Conservation (phyloP, 2,113 vertebrate species). For the Perca fluviatilis region DNA sequence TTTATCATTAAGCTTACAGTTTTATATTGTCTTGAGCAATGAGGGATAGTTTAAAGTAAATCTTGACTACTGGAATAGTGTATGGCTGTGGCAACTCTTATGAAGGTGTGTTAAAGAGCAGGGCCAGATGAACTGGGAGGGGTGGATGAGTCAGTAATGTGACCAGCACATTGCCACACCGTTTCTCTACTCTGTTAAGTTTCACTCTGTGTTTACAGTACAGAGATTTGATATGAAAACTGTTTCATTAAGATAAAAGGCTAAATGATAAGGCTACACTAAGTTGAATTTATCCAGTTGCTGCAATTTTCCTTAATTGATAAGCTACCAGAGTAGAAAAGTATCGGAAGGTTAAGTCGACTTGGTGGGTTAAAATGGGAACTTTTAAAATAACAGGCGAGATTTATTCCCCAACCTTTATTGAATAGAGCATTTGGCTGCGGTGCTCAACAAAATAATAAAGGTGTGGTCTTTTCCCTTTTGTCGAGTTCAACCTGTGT, state of each 20-base stretch:
- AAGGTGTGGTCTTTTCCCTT: conserved; percentile 71
- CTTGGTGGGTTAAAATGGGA: not conserved
- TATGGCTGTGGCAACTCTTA: not conserved
- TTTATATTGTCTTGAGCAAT: conserved; percentile 18
- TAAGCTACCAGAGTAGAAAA: not conserved
- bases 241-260: not conserved
- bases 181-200: conserved; percentile 40
- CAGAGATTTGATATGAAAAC: not conserved
- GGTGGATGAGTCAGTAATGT: conserved; percentile 69
- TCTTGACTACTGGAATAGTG: not conserved
- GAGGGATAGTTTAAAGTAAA: not conserved
- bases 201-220: conserved; percentile 26
- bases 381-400: not conserved
- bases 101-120: conserved; percentile 43
- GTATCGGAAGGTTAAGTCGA: not conserved
- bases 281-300: not conserved
- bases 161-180: conserved; percentile 52
- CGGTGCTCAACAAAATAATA: conserved; percentile 23
- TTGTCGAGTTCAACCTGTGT: conserved; percentile 47
- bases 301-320: not conserved
- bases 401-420: not conserved
- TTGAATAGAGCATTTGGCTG: not conserved
- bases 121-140: conserved; percentile 50
- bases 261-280: not conserved
- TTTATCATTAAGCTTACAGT: conserved; percentile 25